Evolutionary conservation across 2,113 vertebrate genomes (phyloP), one percentile per base, ranked within the genome.

Genomic region (Tiliqua scincoides): DNA sequence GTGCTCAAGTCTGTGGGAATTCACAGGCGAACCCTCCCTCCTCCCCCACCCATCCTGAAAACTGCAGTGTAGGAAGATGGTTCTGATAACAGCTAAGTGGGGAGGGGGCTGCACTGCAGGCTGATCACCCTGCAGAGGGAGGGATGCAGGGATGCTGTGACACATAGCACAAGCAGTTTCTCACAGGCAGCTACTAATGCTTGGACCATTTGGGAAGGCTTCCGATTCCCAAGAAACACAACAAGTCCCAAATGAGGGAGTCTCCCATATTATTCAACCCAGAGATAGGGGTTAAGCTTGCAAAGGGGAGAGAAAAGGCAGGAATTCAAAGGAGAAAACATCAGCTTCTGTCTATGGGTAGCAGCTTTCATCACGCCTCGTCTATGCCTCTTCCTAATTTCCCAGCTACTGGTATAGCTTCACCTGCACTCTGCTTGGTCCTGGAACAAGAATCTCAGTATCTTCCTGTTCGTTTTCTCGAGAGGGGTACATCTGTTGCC

Each of bases 151-250:
- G 17, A 15, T 43, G 54, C 10, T 48, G 30, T 48, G 23, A 71
- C 23, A 6, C 61, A 65, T 17, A 40, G 18, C 7, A 18, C 30
- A 32, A 48, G 40, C 59, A 75, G 61, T 79, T 62, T 57, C 1
- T 0, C 40, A 83, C 88, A 90, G 21, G 77, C 82, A 76, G 71
- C 54, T 23, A 6, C 75, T 87, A 74, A 62, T 0, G n/a, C 30
- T 61, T 0, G 11, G 25, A 75, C 82, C 79, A 84, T 92, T 72
- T 93, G 91, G 88, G 87, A 82, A 77, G 79, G 21, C 87, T 85
- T 86, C 84, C 84, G 79, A 86, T 90, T 78, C 37, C 87, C 65
- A 72, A 91, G 87, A 84, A 3, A 90, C 79, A 85, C 84, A 52
- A 82, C 82, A 82, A 73, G 65, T 32, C 59, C 74, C 0, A 21